Conservation (phyloP, 2,113 vertebrate genomes). For the Coptodon rendalli region DNA sequence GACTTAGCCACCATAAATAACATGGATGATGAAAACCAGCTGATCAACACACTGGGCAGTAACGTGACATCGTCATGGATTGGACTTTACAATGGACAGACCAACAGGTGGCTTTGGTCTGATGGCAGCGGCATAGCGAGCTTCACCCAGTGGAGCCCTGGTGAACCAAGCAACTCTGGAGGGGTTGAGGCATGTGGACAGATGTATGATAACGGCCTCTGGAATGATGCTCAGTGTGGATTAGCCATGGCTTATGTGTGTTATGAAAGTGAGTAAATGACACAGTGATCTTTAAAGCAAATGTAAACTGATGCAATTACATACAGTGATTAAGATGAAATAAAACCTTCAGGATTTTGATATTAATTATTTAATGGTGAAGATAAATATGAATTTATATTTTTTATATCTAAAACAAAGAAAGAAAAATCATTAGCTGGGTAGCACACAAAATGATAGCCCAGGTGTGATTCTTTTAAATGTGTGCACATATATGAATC, state of each 20-base stretch:
- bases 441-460: no score
- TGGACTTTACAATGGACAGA: not conserved
- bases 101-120: not conserved
- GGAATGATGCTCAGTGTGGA: no score
- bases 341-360: no score
- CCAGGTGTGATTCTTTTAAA: no score
- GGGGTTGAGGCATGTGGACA: not conserved
- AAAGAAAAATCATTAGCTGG: no score
- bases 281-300: not conserved
- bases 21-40: not conserved
- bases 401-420: no score
- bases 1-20: not conserved
- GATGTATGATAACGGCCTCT: accelerated
- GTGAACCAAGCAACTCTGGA: accelerated
- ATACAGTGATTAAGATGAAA: not conserved
- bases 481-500: no score
- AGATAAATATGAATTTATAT: no score
- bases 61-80: not conserved
- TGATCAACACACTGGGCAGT: not conserved
- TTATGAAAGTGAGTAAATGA: constrained; percentile 1
- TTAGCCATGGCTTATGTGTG: accelerated
- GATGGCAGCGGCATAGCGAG: not conserved
- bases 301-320: not conserved
- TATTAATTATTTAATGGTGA: no score
- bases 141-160: not conserved